Evolutionary conservation across 2,888 invertebrate genomes (phyloP), one percentile per base, ranked within the genome.

Genomic region (Lithodes maja): DNA sequence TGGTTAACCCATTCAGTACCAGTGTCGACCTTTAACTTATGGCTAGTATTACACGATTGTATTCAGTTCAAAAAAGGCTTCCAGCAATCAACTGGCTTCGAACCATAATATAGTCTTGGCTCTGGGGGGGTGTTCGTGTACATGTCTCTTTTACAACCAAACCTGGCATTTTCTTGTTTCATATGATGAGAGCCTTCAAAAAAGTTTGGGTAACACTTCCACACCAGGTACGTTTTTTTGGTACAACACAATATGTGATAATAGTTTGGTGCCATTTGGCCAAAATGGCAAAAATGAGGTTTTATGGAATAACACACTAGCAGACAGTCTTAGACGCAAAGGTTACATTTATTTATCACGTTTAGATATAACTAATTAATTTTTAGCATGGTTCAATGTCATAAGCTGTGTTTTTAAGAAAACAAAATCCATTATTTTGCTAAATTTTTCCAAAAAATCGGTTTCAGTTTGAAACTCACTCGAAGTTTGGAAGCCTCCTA

Each of bases 111-210:
- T 68, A 68, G 9, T 68, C 7, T 68, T 12, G 68, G 68, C 15
- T 68, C 68, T 68, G 68, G 68, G 68, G 68, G 68, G 68, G 68
- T 7, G 68, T 7, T 7, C 9, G 68, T 68, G 68, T 12, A 68
- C 68, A 68, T 68, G 68, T 68, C 68, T 68, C 68, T 68, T 68
- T 68, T 68, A 68, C 9, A 68, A 15, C 9, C 68, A 68, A 68
- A 68, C 68, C 68, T 68, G 68, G 68, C 68, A 68, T 68, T 68
- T 68, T 68, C 68, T 68, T 68, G 68, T 68, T 68, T 1, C 68
- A 68, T 68, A 68, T 68, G 68, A 68, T 68, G 68, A 68, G 68
- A 68, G 68, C 68, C 68, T 68, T 15, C 68, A 68, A 68, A 68
- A 68, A 68, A 12, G 68, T 68, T 68, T 68, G 68, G 68, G 68